A percentile compares a stretch with the other conserved stretches of the same genome.
Evolutionary conservation across 2,888 invertebrate species (phyloP).

Genomic region (Salpingus planirostris): DNA sequence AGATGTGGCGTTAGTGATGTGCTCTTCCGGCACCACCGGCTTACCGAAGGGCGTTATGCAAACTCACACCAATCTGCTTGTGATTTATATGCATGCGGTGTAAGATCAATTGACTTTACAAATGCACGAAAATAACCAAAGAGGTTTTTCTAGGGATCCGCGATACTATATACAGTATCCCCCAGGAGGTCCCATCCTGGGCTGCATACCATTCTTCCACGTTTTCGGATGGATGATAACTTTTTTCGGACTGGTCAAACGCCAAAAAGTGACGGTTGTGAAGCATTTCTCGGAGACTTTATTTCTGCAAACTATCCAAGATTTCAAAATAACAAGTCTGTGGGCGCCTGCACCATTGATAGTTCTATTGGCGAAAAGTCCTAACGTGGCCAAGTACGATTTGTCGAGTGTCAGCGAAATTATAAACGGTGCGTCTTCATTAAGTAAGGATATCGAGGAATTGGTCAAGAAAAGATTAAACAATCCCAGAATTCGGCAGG

Average conservation of each 20-base stretch:
- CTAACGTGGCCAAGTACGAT: slow-evolving; percentile 63
- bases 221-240: too few relatives aligned
- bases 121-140: neutral
- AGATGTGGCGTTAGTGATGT: slow-evolving; percentile 67
- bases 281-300: slow-evolving; percentile 33
- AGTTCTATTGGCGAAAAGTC: slow-evolving; percentile 70
- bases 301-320: slow-evolving; percentile 59
- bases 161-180: slow-evolving; percentile 9
- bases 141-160: slow-evolving; percentile 14
- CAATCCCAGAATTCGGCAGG: slow-evolving; percentile 53
- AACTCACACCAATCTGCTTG: slow-evolving; percentile 50
- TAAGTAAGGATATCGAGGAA: slow-evolving; percentile 57
- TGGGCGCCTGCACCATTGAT: slow-evolving; percentile 72
- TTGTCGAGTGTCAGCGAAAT: slow-evolving; percentile 57
- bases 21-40: too few relatives aligned
- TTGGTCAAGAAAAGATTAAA: slow-evolving; percentile 44
- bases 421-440: slow-evolving; percentile 69
- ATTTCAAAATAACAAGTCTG: slow-evolving; percentile 54
- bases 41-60: too few relatives aligned
- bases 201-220: too few relatives aligned
- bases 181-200: too few relatives aligned
- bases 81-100: slow-evolving; percentile 13
- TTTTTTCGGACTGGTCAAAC: too few relatives aligned
- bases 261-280: slow-evolving; percentile 13
- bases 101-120: neutral